These are phyloP conservation scores for Prinia subflava DNA, from an alignment of 2,113 vertebrate genomes.

Conservation along the genomic window DNA sequence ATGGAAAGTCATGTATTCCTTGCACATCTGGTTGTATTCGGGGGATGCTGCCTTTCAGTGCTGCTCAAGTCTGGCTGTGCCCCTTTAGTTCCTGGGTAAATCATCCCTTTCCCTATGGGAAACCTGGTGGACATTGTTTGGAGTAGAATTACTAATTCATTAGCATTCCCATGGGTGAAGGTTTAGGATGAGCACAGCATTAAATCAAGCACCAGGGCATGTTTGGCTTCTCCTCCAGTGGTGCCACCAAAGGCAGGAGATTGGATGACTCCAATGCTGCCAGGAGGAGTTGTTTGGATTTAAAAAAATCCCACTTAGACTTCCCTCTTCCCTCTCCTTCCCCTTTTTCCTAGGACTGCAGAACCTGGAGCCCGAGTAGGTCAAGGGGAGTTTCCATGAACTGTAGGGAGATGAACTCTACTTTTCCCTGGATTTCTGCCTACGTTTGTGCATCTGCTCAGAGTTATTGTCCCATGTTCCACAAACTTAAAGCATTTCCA, in stretches of 20 bases:
- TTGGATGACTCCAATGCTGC: fast-evolving
- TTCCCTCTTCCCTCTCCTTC: not conserved
- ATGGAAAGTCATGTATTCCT: not conserved
- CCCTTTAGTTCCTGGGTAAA: not conserved
- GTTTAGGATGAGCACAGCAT: not conserved
- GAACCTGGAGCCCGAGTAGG: fast-evolving
- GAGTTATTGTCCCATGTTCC: not conserved
- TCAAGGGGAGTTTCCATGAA: not conserved
- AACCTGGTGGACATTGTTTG: not conserved
- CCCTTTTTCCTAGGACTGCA: not conserved
- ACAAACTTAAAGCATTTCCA: not conserved
- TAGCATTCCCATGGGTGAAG: not conserved
- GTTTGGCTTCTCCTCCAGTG: not conserved
- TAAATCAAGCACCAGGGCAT: not conserved
- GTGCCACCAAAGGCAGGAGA: not conserved
- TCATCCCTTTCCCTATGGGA: not conserved
- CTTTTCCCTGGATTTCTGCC: not conserved
- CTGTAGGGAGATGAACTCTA: not conserved
- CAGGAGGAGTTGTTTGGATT: not conserved
- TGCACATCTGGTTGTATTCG: constrained; percentile 38
- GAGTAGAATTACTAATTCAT: not conserved
- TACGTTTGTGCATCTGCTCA: not conserved
- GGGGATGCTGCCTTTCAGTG: not conserved
- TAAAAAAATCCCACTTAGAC: not conserved
- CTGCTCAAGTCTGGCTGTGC: not conserved